A percentile compares a stretch with the other conserved stretches of the same genome.
Evolutionary conservation across 2,113 vertebrate species (phyloP).

Genomic region (Leucopsar rothschildi): DNA sequence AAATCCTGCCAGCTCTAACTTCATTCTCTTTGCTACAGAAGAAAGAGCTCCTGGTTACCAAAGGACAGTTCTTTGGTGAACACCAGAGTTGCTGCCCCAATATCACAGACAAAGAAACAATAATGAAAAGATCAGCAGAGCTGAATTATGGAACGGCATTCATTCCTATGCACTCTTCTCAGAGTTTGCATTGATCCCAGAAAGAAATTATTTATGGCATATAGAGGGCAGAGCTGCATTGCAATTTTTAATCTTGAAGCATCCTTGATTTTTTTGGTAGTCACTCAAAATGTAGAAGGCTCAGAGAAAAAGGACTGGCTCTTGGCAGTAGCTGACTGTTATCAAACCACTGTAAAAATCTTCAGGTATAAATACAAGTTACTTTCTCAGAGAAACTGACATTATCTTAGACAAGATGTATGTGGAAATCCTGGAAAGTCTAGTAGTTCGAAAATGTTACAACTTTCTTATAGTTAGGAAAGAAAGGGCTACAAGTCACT

Average conservation of each 20-base stretch:
- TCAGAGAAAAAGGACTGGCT: neutral
- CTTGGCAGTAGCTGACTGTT: neutral
- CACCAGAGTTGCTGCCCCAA: neutral
- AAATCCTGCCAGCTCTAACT: neutral
- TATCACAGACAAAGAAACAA: neutral
- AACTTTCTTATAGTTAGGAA: neutral
- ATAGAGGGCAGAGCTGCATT: neutral
- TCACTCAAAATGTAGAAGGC: neutral
- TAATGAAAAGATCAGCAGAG: neutral
- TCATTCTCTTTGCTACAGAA: neutral
- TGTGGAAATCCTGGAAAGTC: neutral
- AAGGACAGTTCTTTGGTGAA: neutral
- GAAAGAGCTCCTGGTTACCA: slow-evolving; percentile 24
- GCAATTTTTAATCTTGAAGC: slow-evolving; percentile 22
- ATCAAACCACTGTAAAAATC: slow-evolving; percentile 28
- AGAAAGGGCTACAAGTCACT: neutral
- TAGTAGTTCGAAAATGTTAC: neutral
- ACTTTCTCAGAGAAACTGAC: neutral
- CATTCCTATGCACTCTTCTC: neutral
- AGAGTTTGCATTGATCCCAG: neutral
- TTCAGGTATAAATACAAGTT: neutral
- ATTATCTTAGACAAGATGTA: neutral
- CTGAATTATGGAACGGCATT: neutral
- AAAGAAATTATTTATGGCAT: neutral
- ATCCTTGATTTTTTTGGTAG: neutral